Evolutionary conservation across 1,140 invertebrate species (phyloP), one percentile per base, ranked within the genome.

Genomic region (Mizuhopecten yessoensis): DNA sequence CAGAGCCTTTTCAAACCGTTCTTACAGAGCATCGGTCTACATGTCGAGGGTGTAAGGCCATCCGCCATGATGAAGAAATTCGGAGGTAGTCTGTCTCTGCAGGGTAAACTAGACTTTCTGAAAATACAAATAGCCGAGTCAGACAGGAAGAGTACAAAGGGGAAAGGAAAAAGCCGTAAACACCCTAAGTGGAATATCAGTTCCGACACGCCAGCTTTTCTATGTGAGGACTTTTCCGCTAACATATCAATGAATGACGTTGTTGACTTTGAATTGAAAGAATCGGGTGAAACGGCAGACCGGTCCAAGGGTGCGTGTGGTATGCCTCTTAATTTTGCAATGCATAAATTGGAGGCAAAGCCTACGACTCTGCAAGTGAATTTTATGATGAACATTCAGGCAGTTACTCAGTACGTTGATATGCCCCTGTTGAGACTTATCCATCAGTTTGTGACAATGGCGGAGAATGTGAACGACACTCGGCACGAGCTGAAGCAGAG

Each of bases 391-490:
- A 95, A 96, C 88, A 93, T 94, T 92, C 91, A 95, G 23, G 92
- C 95, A 29, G 94, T 97, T 34, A 95, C 95, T 13, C 96, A 97
- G 45, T 96, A 98, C 97, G 98, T 99, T 11, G 99, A 99, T 95
- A 99, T 99, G 99, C 99, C 99, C 0, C 96, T 99, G 49, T 96
- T 99, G 34, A 97, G 99, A 90, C 97, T 99, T 34, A 97, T 99
- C 57, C 99, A 99, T 97, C 99, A 99, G 97, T 99, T 99, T 93
- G 98, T 98, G 93, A 99, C 99, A 92, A 99, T 99, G 98, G 99
- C 99, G 96, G 98, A 99, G 96, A 99, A 99, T 97, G 98, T 99
- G 7, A 98, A 99, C 95, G 98, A 99, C 95, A 99, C 99, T 0
- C 98, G 99, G 95, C 98, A 98, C 94, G 98, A 99, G 94, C 97